Evolutionary conservation across 2,113 vertebrate genomes (phyloP).

Genomic region (Coracopsis vasa): DNA sequence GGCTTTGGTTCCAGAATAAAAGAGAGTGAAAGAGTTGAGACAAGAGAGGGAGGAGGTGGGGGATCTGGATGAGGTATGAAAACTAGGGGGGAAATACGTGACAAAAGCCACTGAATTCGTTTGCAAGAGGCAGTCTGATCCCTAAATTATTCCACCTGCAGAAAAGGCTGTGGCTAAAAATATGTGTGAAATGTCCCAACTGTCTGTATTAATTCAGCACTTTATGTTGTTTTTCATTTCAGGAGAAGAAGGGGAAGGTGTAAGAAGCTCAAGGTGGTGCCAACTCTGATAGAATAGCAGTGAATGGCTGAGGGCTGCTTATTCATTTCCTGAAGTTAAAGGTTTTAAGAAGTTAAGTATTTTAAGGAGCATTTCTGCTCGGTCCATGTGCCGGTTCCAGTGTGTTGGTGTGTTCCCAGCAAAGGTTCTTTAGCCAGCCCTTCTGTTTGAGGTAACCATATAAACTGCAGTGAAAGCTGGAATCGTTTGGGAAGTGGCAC

Average conservation of each 20-base stretch:
- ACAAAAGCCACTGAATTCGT: background rate
- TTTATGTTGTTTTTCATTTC: constrained; percentile 27
- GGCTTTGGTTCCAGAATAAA: background rate
- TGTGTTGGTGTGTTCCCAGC: background rate
- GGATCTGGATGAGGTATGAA: background rate
- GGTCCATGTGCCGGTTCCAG: background rate
- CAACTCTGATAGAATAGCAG: background rate
- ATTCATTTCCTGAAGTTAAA: background rate
- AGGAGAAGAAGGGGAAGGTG: constrained; percentile 24
- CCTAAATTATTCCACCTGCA: background rate
- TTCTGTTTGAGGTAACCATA: background rate
- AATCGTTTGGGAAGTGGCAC: background rate
- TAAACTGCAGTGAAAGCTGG: background rate
- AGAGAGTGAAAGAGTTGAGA: background rate
- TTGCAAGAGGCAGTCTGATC: background rate
- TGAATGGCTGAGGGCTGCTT: background rate
- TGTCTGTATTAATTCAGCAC: background rate
- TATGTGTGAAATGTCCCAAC: background rate
- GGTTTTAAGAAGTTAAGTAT: background rate
- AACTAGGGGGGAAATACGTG: background rate
- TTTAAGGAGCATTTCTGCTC: background rate
- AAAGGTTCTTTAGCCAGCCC: background rate
- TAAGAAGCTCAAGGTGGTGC: background rate
- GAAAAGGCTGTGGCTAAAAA: background rate
- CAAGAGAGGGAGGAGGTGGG: background rate